Base-by-base conservation (phyloP, 1,140 invertebrate genomes). In the Brachionus manjavacas region DNA sequence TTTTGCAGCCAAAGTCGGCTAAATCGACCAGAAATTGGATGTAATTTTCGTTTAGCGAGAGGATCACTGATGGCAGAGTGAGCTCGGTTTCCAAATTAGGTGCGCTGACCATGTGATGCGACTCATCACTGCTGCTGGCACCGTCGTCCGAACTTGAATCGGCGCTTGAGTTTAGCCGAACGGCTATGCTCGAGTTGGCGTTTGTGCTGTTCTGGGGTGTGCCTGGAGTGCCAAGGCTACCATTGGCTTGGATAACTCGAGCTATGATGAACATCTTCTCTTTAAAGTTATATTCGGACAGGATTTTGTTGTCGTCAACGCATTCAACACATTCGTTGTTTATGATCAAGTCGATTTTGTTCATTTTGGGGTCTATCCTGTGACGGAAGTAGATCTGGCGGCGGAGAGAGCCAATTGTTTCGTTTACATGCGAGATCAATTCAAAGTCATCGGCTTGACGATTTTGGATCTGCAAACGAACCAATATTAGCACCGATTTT, bases 381-480 rank as follows among this genome's bases (percentile, higher is more conserved):
- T 90, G 86, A 84, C 88, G 88, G 84, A 25, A 85, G 84, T 35
- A 55, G 86, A 96, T 92, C 86, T 94, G 92, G 84, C 94, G 90
- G 84, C 94, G 91, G 79, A 96, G 90, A 60, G 94, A 93, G 83
- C 93, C 93, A 83, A 96, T 90, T 3, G 95, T 97, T 88, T 98
- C 96, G 88, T 98, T 97, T 68, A 93, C 94, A 90, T 99, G 96
- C 64, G 95, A 96, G 87, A 92, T 94, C 60, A 98, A 90, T 88
- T 98, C 96, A 86, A 97, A 92, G 88, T 98, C 96, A 85, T 98
- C 96, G 25, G 95, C 92, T 88, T 94, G 94, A 84, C 95, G 91
- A 85, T 94, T 94, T 86, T 95, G 94, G 90, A 93, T 95, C 86
- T 95, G 94, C 89, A 97, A 96, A 87, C 95, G 92, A 86, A 97